Evolutionary conservation across 92 coral and sea anemone genomes (phyloP).

Genomic region (Blastomussa wellsi): DNA sequence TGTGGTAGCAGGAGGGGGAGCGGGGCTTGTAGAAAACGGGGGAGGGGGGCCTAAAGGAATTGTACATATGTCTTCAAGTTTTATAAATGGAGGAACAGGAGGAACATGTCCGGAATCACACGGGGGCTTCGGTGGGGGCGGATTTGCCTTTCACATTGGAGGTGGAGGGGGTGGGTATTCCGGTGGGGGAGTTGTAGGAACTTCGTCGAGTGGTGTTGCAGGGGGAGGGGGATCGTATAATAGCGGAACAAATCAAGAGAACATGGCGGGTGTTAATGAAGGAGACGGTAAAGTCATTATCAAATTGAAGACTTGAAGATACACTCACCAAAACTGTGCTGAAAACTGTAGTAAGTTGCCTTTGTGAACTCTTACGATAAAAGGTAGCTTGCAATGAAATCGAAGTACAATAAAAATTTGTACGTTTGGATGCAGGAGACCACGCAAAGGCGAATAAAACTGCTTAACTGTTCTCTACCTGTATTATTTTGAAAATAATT

Average conservation of each 20-base stretch:
- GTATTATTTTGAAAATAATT: too few relatives aligned
- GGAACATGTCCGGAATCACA: constrained; percentile 20
- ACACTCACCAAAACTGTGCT: neutral
- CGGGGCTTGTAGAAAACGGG: constrained; percentile 58
- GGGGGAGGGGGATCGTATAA: constrained; percentile 74
- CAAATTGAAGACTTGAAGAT: constrained; percentile 7
- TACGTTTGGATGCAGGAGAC: too few relatives aligned
- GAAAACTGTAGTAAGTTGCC: neutral
- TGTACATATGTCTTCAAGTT: constrained; percentile 19
- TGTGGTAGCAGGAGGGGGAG: constrained; percentile 46
- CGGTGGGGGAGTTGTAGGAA: constrained; percentile 25
- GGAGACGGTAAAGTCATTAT: constrained; percentile 28
- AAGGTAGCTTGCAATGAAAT: neutral
- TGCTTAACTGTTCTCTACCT: too few relatives aligned
- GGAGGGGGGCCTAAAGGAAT: neutral
- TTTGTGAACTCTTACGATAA: neutral
- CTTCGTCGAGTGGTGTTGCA: constrained; percentile 39
- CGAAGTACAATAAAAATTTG: too few relatives aligned
- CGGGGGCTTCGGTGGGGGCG: constrained; percentile 71
- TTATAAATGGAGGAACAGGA: constrained; percentile 64
- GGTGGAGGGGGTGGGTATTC: constrained; percentile 40
- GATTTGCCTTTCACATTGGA: neutral
- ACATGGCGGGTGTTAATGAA: constrained; percentile 18
- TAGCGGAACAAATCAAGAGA: constrained; percentile 19
- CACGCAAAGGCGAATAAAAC: too few relatives aligned